phyloP scores from a whole-genome alignment of 2,888 invertebrate species.

The Pilophorus perplexus region DNA sequence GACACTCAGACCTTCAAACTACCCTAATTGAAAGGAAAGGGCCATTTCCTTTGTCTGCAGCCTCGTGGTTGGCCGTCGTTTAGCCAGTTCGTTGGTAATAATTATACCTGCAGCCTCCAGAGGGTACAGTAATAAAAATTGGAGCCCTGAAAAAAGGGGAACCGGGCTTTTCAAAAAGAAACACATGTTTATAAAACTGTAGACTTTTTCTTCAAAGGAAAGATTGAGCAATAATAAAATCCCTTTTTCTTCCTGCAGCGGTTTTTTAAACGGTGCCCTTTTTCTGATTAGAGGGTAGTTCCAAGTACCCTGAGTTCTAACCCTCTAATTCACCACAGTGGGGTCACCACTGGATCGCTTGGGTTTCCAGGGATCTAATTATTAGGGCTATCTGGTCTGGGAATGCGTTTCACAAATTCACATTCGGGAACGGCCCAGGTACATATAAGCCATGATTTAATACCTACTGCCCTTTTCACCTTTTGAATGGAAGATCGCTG shows the following conservation, averaged over 20 bases:
- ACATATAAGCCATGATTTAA: not conserved
- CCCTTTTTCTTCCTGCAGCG: not conserved
- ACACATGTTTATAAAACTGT: constrained; percentile 28
- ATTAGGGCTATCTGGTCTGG: not conserved
- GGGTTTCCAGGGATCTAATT: not conserved
- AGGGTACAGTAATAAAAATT: not conserved
- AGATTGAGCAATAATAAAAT: constrained; percentile 26
- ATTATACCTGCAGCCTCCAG: not conserved
- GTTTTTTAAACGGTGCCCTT: not conserved
- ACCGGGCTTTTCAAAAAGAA: constrained; percentile 25
- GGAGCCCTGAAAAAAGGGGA: constrained; percentile 5
- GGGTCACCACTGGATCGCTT: not conserved
- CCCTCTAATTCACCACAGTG: not conserved
- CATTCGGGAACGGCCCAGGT: not conserved
- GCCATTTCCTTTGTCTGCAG: not conserved
- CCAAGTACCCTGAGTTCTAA: not conserved
- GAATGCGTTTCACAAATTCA: not conserved
- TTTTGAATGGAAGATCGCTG: too few relatives aligned
- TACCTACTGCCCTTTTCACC: constrained; percentile 2
- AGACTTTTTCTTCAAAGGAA: not conserved
- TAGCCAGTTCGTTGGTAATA: not conserved
- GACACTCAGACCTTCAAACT: not conserved
- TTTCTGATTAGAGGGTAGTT: not conserved
- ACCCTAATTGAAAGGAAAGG: not conserved
- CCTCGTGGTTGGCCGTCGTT: not conserved